Evolutionary conservation across 2,113 vertebrate species (phyloP), one percentile per base, ranked within the genome.

Genomic region (Pluvianellus socialis): DNA sequence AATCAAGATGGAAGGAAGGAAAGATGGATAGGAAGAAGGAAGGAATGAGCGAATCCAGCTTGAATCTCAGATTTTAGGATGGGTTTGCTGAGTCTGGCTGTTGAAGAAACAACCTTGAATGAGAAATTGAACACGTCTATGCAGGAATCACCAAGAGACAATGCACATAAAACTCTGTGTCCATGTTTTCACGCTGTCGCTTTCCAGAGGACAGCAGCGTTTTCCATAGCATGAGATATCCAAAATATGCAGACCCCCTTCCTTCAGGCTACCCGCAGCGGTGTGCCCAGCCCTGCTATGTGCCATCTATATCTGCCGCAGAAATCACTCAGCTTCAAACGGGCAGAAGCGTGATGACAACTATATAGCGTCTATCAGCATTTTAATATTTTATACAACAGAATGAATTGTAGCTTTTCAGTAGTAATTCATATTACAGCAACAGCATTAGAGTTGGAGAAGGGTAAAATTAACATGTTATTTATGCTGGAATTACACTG

Each of bases 381-480:
- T 53, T 6, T 73, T 62, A 70, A 42, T 83, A 55, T 88, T 96
- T 73, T 52, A 90, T 35, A 33, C 53, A 80, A 62, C 50, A 63
- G 86, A 86, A 88, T 79, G 85, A 95, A 88, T 75, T 88, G 92
- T 52, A 59, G 86, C 77, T 94, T 92, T 95, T 93, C 71, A 50
- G 74, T 81, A 95, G 95, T 95, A 94, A 97, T 94, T 96, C 75
- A 2, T 45, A 14, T 45, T 58, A 81, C 88, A 83, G 44, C 87
- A 93, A 49, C 86, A 44, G 38, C 6, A 18, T 32, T 73, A 38
- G 44, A 9, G 8, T 4, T 30, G 74, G 52, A 76, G 79, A 83
- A 94, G 86, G 82, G 83, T 81, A n/a, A 93, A 96, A 96, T 92
- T 75, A 96, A 77, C 88, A 6, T 62, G 95, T 80, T 92, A 91